Percentiles rank a stretch among this genome's conserved stretches.
These are phyloP conservation scores for Hyles vespertilio DNA, from an alignment of 1,140 invertebrate species.

Conservation along the genomic window DNA sequence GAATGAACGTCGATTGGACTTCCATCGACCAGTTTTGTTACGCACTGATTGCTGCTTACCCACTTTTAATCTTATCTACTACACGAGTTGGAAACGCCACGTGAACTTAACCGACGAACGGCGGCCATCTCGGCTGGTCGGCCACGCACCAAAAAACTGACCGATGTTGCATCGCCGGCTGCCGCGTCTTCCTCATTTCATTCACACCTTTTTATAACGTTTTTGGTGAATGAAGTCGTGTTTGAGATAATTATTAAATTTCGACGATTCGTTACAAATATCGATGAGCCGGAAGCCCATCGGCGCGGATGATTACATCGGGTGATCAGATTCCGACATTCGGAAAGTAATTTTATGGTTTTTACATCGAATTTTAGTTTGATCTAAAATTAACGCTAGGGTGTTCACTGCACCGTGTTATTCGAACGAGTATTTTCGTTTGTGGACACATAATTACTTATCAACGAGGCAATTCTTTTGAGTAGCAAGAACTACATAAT, in stretches of 20 bases:
- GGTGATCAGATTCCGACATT: conserved; percentile 61
- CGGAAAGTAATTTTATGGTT: conserved; percentile 72
- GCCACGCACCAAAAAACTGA: conserved; percentile 44
- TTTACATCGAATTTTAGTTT: conserved; percentile 56
- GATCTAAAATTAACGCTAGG: conserved; percentile 9
- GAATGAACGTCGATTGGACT: conserved; percentile 55
- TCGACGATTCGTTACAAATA: conserved; percentile 73
- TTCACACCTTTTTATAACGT: conserved; percentile 69
- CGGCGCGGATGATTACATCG: conserved; percentile 59
- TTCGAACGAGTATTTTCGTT: too few relatives aligned
- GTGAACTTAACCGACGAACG: conserved; percentile 18
- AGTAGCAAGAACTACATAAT: too few relatives aligned
- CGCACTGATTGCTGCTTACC: conserved; percentile 63
- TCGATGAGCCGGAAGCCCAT: conserved; percentile 70
- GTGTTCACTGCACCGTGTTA: too few relatives aligned
- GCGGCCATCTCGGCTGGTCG: conserved; percentile 13
- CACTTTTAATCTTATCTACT: conserved; percentile 69
- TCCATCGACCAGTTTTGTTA: conserved; percentile 68
- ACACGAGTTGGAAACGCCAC: conserved; percentile 40
- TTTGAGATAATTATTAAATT: conserved; percentile 75
- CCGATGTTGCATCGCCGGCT: conserved; percentile 4
- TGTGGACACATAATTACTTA: too few relatives aligned
- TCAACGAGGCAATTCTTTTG: too few relatives aligned
- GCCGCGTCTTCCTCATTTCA: conserved; percentile 53
- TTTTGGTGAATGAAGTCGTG: conserved; percentile 74